Conservation (phyloP, 2,797 vertebrate species). For the Myripristis murdjan region DNA sequence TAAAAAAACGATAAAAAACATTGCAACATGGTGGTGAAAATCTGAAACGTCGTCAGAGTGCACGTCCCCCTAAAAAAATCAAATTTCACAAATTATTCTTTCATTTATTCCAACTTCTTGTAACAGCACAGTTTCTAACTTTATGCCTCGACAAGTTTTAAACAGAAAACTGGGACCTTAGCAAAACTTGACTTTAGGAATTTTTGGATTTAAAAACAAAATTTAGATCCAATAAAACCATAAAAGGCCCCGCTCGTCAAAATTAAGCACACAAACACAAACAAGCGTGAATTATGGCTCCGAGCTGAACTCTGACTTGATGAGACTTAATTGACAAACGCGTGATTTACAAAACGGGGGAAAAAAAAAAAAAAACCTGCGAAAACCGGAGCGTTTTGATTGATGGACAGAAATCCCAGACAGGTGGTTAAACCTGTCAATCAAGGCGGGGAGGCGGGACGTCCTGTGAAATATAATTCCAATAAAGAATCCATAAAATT, state of each 20-base stretch:
- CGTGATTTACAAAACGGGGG: slow-evolving; percentile 43
- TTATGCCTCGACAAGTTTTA: background rate
- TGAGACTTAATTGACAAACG: slow-evolving; percentile 53
- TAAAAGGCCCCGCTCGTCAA: background rate
- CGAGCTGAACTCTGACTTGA: background rate
- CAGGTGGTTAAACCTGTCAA: slow-evolving; percentile 77
- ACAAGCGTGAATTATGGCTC: too few species aligned
- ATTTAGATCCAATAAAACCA: slow-evolving; percentile 28
- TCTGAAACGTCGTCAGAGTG: too few species aligned
- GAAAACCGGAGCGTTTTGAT: slow-evolving; percentile 9
- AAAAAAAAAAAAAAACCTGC: too few species aligned
- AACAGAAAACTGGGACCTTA: background rate
- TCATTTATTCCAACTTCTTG: too few species aligned
- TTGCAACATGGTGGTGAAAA: too few species aligned
- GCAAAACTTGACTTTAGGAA: slow-evolving; percentile 12
- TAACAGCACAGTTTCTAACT: too few species aligned
- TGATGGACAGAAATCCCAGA: slow-evolving; percentile 43
- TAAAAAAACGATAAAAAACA: too few species aligned
- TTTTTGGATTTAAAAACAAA: too few species aligned
- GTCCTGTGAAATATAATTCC: slow-evolving; percentile 76
- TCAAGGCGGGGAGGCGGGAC: slow-evolving; percentile 63
- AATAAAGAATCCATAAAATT: slow-evolving; percentile 84
- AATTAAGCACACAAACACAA: background rate
- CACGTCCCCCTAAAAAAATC: too few species aligned
- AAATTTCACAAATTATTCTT: too few species aligned